These are phyloP conservation scores for Hipparchia semele DNA, from an alignment of 2,888 invertebrate species.

Conservation along the genomic window DNA sequence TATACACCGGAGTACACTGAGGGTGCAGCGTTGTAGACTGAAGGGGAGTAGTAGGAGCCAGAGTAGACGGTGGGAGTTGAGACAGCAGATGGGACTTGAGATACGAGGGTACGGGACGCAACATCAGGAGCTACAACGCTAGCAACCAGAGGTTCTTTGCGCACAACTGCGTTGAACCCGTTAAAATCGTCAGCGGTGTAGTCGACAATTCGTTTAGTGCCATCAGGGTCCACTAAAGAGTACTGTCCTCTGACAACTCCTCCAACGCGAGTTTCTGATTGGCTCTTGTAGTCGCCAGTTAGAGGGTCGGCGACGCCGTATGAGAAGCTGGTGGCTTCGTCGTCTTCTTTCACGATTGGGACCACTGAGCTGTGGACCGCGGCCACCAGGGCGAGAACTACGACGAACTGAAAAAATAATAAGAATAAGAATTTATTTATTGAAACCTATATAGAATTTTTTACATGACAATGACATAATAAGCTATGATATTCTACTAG, in stretches of 20 bases:
- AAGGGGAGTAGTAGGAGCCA: background rate
- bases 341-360: conserved; percentile 64
- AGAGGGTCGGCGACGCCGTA: conserved; percentile 82
- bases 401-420: conserved; percentile 31
- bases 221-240: conserved; percentile 81
- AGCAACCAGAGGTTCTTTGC: conserved; percentile 71
- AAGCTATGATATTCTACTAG: too few relatives aligned
- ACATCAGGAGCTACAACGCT: conserved; percentile 45
- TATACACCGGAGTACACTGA: conserved; percentile 33
- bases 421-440: too few relatives aligned
- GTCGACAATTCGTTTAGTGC: conserved; percentile 81
- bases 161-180: conserved; percentile 83
- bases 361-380: conserved; percentile 68
- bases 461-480: too few relatives aligned
- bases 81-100: conserved; percentile 46
- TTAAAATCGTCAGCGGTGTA: conserved; percentile 82
- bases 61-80: conserved; percentile 39
- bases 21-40: conserved; percentile 39
- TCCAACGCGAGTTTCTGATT: conserved; percentile 79
- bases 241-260: conserved; percentile 81
- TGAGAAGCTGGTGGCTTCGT: conserved; percentile 78
- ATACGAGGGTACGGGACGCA: conserved; percentile 43
- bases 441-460: too few relatives aligned
- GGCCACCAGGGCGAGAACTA: conserved; percentile 63
- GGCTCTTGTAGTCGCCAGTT: conserved; percentile 83